phyloP scores from a whole-genome alignment of 2,888 invertebrate genomes.

The Griposia aprilina region DNA sequence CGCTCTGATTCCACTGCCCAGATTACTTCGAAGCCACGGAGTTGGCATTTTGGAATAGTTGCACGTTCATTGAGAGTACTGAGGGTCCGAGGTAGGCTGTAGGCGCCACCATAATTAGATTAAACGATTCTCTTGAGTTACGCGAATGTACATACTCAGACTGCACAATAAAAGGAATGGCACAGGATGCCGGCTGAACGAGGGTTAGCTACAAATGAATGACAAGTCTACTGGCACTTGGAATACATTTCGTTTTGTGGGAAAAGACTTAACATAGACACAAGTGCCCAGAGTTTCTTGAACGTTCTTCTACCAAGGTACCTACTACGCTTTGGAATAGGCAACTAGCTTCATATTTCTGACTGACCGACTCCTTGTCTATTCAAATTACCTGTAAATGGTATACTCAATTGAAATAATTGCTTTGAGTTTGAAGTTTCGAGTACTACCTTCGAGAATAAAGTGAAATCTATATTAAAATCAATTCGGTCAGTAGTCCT shows the following conservation, averaged over 20 bases:
- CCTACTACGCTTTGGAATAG: not conserved
- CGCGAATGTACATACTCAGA: constrained; percentile 66
- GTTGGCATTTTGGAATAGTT: constrained; percentile 67
- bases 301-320: not conserved
- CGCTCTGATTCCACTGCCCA: constrained; percentile 60
- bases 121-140: constrained; percentile 72
- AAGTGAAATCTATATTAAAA: not conserved
- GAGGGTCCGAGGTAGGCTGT: constrained; percentile 25
- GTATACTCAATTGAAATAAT: not conserved
- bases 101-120: constrained; percentile 76
- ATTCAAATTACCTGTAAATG: not conserved
- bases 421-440: not conserved
- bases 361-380: not conserved
- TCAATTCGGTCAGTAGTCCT: not conserved
- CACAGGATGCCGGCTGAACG: constrained; percentile 63
- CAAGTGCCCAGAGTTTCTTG: not conserved
- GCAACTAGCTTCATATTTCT: not conserved
- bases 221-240: constrained; percentile 47
- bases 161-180: constrained; percentile 59
- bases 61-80: constrained; percentile 67
- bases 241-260: constrained; percentile 30
- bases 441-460: not conserved
- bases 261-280: constrained; percentile 16
- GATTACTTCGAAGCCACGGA: constrained; percentile 44
- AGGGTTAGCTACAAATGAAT: constrained; percentile 55